Evolutionary conservation across 2,113 vertebrate genomes (phyloP), one percentile per base, ranked within the genome.

Genomic region (Synodontis membranacea): DNA sequence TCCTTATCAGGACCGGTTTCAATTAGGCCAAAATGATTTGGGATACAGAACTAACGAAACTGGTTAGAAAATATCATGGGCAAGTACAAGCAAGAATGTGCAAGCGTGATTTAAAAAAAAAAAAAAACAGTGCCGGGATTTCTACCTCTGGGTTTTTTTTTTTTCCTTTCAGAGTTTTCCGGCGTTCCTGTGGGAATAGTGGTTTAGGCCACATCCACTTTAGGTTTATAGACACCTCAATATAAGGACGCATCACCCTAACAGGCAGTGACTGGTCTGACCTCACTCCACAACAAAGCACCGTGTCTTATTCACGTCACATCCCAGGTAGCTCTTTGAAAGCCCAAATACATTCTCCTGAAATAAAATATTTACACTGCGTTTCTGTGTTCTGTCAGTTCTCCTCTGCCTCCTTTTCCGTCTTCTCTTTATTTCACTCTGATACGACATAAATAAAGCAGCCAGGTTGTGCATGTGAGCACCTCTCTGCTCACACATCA

Each of bases 361-460:
- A 75, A 31, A 86, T 86, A 28, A 75, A 86, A 86, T 82, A 86
- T 86, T 82, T 39, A 86, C 52, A 74, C 5, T 60, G 25, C 39
- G 46, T 60, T 56, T 75, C 48, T 78, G 44, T 76, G 42, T 74
- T 54, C 34, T 48, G 70, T 82, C 64, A 58, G 3, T 82, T 23
- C n/a, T 83, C 10, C 62, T 80, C 56, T 54, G 76, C 58, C 28
- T 56, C 12, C 19, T 70, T 10, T 23, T 42, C 44, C 11, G 17
- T 80, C 44, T 79, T 58, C 39, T 81, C 34, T 80, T 64, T 64
- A 34, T 80, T 68, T 58, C 50, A 68, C 52, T 52, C 64, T 82
- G 82, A 86, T 86, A 80, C 56, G 84, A 34, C 76, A 89, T 89
- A 84, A 86, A 89, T 89, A 81, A 89, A 89, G n/a, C 76, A 88